A percentile compares a stretch with the other conserved stretches of the same genome.
Conservation (phyloP, 2,113 vertebrate genomes). For the Stomatorhinus ivindoensis region DNA sequence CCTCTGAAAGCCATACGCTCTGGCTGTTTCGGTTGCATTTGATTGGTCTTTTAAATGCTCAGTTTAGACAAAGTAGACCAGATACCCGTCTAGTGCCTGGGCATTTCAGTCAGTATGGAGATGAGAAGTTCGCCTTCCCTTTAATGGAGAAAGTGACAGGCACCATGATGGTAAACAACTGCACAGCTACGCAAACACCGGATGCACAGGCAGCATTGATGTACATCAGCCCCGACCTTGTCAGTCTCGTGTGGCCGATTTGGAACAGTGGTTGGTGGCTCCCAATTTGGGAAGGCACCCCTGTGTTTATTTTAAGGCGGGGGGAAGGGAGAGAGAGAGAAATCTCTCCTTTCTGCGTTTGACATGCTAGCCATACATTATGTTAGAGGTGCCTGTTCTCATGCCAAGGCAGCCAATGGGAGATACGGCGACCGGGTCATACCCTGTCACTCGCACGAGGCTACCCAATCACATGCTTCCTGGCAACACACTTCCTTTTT, state of each 20-base stretch:
- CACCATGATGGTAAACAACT: not conserved
- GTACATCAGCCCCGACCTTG: not conserved
- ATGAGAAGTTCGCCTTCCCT: not conserved
- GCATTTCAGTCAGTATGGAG: not conserved
- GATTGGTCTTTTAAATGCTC: not conserved
- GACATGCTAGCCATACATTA: not conserved
- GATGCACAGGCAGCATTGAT: not conserved
- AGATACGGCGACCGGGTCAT: not conserved
- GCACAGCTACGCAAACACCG: not conserved
- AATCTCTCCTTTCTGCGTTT: not conserved
- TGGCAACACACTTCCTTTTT: slow-evolving; percentile 7
- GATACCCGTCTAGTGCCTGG: not conserved
- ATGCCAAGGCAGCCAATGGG: not conserved
- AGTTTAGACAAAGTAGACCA: not conserved
- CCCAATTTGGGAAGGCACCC: not conserved
- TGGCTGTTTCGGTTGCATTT: not conserved
- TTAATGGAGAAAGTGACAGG: not conserved
- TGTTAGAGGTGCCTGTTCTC: not conserved
- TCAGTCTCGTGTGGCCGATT: not conserved
- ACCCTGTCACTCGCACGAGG: not conserved
- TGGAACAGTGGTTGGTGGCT: not conserved
- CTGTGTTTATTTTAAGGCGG: not conserved
- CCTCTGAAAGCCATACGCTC: not conserved
- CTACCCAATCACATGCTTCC: not conserved
- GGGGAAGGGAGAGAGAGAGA: not conserved